Conservation (phyloP, 2,113 vertebrate genomes). For the Anhinga anhinga region DNA sequence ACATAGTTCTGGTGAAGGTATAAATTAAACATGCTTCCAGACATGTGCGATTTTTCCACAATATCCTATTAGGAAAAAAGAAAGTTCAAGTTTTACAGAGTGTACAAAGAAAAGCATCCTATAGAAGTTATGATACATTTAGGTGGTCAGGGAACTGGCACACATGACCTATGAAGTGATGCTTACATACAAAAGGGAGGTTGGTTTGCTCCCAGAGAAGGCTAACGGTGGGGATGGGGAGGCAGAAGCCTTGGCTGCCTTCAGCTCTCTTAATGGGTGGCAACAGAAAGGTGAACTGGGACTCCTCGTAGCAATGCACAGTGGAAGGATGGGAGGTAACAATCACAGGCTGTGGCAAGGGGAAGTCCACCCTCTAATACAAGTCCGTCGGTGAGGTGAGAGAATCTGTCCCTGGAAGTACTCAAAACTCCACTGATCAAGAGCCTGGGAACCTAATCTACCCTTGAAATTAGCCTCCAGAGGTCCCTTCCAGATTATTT, state of each 20-base stretch:
- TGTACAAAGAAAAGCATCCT: neutral
- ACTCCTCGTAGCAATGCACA: neutral
- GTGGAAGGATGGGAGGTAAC: neutral
- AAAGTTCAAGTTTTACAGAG: neutral
- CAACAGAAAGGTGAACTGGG: neutral
- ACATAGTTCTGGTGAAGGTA: conserved; percentile 97
- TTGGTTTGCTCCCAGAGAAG: neutral
- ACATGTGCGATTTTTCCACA: conserved; percentile 91
- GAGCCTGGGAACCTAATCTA: neutral
- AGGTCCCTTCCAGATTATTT: neutral
- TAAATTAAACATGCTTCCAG: conserved; percentile 88
- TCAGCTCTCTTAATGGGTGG: neutral
- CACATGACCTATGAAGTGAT: rapidly evolving
- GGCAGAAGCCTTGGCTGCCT: neutral
- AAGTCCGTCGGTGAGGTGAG: neutral
- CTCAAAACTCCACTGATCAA: neutral
- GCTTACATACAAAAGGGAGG: neutral
- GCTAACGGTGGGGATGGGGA: neutral
- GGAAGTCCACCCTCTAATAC: neutral
- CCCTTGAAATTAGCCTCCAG: neutral
- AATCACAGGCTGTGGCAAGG: neutral
- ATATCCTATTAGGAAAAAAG: conserved; percentile 74
- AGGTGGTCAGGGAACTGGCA: neutral
- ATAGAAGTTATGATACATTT: neutral
- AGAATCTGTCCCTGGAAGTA: neutral